Percentiles rank a stretch among this genome's conserved stretches.
phyloP scores from a whole-genome alignment of 2,888 invertebrate species.

The Pelosia muscerda region DNA sequence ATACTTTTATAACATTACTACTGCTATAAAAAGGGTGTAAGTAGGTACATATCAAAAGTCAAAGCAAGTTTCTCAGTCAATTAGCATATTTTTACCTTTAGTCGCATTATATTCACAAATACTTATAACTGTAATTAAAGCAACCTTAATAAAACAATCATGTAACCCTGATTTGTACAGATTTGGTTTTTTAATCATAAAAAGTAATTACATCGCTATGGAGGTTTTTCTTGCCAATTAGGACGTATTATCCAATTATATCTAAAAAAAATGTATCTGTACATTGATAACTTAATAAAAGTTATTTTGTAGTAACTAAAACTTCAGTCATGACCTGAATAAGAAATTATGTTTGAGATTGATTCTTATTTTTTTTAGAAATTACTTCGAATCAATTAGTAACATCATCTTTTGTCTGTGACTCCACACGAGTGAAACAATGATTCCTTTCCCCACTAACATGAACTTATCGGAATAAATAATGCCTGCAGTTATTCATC shows the following conservation, averaged over 20 bases:
- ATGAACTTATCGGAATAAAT: too few relatives aligned
- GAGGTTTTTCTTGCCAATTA: neutral
- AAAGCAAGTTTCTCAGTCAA: neutral
- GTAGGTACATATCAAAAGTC: neutral
- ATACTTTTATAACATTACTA: neutral
- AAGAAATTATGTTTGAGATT: too few relatives aligned
- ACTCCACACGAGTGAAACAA: too few relatives aligned
- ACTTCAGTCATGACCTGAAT: neutral
- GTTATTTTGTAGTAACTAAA: neutral
- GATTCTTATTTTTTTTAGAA: too few relatives aligned
- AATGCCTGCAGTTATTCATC: neutral
- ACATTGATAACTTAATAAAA: neutral
- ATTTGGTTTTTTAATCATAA: slow-evolving; percentile 2
- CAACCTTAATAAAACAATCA: neutral
- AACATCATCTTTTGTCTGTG: too few relatives aligned
- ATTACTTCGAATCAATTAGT: too few relatives aligned
- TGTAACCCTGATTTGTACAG: neutral
- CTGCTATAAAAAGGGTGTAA: neutral
- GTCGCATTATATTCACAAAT: neutral
- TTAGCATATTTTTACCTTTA: slow-evolving; percentile 1
- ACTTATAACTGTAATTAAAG: neutral
- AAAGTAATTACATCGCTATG: neutral
- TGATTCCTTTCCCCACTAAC: too few relatives aligned
- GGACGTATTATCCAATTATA: neutral
- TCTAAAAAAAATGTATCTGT: neutral